Percentiles rank a stretch among this genome's conserved stretches.
These are phyloP conservation scores for Paratrypauchen microcephalus DNA, from an alignment of 2,797 vertebrate genomes.

Conservation along the genomic window DNA sequence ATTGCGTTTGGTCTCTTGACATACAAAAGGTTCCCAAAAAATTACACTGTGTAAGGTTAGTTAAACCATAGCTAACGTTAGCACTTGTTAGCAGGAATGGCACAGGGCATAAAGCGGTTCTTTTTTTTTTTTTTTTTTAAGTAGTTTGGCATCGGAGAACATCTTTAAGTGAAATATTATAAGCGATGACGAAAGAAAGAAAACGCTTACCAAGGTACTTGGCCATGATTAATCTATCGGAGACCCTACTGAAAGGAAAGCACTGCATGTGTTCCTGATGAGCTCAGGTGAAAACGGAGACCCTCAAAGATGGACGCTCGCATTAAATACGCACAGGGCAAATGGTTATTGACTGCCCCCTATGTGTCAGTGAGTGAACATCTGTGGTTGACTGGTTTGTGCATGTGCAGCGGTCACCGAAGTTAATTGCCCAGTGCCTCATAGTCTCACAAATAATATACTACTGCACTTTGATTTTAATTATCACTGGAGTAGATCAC, in stretches of 20 bases:
- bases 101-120: not conserved
- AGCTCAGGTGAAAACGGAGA: not conserved
- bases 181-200: not conserved
- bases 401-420: not conserved
- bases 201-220: not conserved
- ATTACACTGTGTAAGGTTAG: not conserved
- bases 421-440: too few species aligned
- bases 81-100: not conserved
- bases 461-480: not conserved
- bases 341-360: not conserved
- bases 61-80: constrained; percentile 1
- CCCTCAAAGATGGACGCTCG: not conserved
- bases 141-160: not conserved
- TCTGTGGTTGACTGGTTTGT: not conserved
- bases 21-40: not conserved
- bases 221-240: not conserved
- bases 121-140: too few species aligned
- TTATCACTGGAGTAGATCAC: not conserved
- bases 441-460: too few species aligned
- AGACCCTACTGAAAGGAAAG: too few species aligned
- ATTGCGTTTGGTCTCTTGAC: not conserved
- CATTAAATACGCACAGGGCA: not conserved
- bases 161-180: not conserved
- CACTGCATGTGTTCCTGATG: not conserved
- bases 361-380: constrained; percentile 3